Evolutionary conservation across 2,888 invertebrate species (phyloP).

Genomic region (Heliconius ethilla): DNA sequence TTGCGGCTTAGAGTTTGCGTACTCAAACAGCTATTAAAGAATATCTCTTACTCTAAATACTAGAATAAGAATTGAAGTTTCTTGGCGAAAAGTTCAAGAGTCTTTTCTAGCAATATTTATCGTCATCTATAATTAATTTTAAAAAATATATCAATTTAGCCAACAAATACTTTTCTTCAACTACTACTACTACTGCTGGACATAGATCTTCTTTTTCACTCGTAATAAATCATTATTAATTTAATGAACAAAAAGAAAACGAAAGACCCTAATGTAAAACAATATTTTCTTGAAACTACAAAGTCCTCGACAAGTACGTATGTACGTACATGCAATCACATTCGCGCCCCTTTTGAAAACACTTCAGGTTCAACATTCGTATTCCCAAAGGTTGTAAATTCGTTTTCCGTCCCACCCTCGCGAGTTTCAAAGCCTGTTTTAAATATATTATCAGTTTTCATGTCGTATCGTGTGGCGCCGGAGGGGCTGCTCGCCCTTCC

Average conservation of each 20-base stretch:
- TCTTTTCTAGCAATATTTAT: background rate
- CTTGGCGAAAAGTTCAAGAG: background rate
- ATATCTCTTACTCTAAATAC: background rate
- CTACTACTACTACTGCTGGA: too few species aligned
- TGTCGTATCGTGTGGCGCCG: constrained; percentile 75
- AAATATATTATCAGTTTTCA: constrained; percentile 80
- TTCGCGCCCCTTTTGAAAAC: constrained; percentile 49
- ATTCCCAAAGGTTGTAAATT: constrained; percentile 71
- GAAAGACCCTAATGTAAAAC: background rate
- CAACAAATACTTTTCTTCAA: too few species aligned
- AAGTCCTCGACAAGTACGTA: constrained; percentile 24
- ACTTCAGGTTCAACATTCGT: constrained; percentile 50
- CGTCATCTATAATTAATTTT: background rate
- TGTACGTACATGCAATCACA: constrained; percentile 47
- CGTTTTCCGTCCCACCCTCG: constrained; percentile 64
- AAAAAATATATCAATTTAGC: background rate
- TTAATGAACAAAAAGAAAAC: constrained; percentile 1
- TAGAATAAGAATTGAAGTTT: background rate
- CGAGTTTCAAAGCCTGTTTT: constrained; percentile 68
- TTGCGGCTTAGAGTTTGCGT: constrained; percentile 66
- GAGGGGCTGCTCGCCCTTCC: constrained; percentile 64
- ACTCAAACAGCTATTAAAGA: constrained; percentile 49
- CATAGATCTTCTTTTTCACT: too few species aligned
- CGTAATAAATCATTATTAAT: too few species aligned
- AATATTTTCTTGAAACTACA: constrained; percentile 26